A percentile compares a stretch with the other conserved stretches of the same genome.
Evolutionary conservation across 2,113 vertebrate species (phyloP).

Genomic region (Syrrhaptes paradoxus): DNA sequence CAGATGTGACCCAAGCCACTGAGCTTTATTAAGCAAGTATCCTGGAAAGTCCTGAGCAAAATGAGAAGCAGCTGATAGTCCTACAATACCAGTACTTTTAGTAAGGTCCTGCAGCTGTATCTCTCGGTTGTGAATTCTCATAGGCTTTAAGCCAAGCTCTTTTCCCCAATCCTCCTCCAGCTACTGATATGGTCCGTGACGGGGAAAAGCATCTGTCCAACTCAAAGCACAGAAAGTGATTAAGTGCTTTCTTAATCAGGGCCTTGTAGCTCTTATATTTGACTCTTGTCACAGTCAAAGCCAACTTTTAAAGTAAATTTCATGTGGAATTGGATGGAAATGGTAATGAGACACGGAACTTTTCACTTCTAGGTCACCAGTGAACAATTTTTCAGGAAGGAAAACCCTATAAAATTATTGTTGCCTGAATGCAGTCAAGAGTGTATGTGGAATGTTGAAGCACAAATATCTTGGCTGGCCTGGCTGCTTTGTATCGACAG

Average conservation of each 20-base stretch:
- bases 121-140: slow-evolving; percentile 47
- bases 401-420: slow-evolving; percentile 22
- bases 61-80: slow-evolving; percentile 42
- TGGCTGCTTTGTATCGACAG: background rate
- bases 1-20: slow-evolving; percentile 6
- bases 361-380: slow-evolving; percentile 41
- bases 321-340: slow-evolving; percentile 21
- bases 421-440: slow-evolving; percentile 28
- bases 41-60: slow-evolving; percentile 31
- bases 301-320: slow-evolving; percentile 18
- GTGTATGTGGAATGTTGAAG: slow-evolving; percentile 3
- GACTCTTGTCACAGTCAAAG: slow-evolving; percentile 20
- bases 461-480: slow-evolving; percentile 34
- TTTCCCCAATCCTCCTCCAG: slow-evolving; percentile 22
- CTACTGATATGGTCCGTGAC: slow-evolving; percentile 51
- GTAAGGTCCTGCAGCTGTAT: slow-evolving; percentile 23
- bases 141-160: slow-evolving; percentile 47
- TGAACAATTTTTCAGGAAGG: slow-evolving; percentile 40
- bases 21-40: slow-evolving; percentile 19
- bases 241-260: slow-evolving; percentile 56
- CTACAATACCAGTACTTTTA: slow-evolving; percentile 15
- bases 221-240: slow-evolving; percentile 33
- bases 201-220: slow-evolving; percentile 29
- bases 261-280: slow-evolving; percentile 27
- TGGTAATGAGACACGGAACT: slow-evolving; percentile 14